Evolutionary conservation across 2,113 vertebrate species (phyloP).

Genomic region (Delphinapterus leucas): DNA sequence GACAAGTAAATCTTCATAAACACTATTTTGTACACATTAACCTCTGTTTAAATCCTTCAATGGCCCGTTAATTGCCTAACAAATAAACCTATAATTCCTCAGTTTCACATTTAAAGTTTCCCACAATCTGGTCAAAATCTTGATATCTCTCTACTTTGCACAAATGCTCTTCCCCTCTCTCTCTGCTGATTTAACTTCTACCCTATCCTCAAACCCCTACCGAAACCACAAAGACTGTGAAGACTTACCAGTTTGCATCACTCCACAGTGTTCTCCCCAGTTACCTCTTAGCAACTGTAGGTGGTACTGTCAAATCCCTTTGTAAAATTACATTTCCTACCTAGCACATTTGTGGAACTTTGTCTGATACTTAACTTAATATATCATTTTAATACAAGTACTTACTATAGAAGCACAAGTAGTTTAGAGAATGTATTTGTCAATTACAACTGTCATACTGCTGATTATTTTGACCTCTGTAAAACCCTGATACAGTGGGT

Average conservation of each 20-base stretch:
- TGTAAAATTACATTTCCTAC: not conserved
- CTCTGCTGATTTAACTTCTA: not conserved
- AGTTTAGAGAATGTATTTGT: not conserved
- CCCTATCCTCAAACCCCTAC: not conserved
- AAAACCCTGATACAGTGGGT: constrained; percentile 2
- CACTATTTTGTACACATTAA: not conserved
- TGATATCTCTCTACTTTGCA: not conserved
- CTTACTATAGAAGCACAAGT: not conserved
- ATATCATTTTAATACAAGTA: constrained; percentile 22
- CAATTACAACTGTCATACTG: not conserved
- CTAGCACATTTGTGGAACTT: not conserved
- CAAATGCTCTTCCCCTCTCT: not conserved
- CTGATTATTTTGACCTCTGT: constrained; percentile 59
- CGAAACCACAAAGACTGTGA: not conserved
- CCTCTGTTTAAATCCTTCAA: not conserved
- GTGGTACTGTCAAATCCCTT: not conserved
- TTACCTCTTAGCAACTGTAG: not conserved
- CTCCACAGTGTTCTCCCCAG: not conserved
- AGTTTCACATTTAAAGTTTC: not conserved
- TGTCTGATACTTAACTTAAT: constrained; percentile 18
- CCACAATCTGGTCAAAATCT: not conserved
- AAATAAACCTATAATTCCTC: not conserved
- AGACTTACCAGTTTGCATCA: not conserved
- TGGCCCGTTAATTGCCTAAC: not conserved
- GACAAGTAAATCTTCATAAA: not conserved